These are phyloP conservation scores for Parapsyche elsis DNA, from an alignment of 1,140 invertebrate species.

Conservation along the genomic window DNA sequence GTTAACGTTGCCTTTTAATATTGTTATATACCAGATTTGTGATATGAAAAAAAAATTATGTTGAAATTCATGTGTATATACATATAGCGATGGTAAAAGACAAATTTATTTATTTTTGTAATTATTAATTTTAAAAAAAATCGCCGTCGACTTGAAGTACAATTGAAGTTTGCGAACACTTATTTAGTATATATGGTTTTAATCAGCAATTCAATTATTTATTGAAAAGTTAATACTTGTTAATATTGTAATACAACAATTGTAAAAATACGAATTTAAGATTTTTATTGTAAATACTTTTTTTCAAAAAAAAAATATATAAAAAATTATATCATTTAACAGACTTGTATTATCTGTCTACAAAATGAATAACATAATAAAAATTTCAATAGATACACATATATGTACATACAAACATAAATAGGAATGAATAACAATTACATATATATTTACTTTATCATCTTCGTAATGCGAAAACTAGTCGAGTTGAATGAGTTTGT, in stretches of 20 bases:
- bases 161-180: too few species aligned
- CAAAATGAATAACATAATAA: too few species aligned
- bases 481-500: constrained; percentile 80
- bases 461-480: constrained; percentile 86
- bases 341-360: too few species aligned
- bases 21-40: background rate
- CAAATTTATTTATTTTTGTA: too few species aligned
- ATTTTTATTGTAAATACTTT: background rate
- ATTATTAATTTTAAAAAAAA: too few species aligned
- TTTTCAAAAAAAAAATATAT: too few species aligned
- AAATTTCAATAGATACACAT: background rate
- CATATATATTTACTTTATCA: constrained; percentile 82
- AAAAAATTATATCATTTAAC: too few species aligned
- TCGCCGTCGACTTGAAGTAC: too few species aligned
- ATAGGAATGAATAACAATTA: background rate
- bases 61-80: too few species aligned
- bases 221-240: background rate
- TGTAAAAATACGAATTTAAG: background rate
- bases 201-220: background rate
- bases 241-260: background rate
- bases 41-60: background rate
- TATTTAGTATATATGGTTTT: background rate
- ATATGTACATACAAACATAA: background rate
- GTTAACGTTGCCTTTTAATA: constrained; percentile 1
- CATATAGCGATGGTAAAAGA: too few species aligned